These are phyloP conservation scores for Picathartes gymnocephalus DNA, from an alignment of 2,113 vertebrate species.

Conservation along the genomic window DNA sequence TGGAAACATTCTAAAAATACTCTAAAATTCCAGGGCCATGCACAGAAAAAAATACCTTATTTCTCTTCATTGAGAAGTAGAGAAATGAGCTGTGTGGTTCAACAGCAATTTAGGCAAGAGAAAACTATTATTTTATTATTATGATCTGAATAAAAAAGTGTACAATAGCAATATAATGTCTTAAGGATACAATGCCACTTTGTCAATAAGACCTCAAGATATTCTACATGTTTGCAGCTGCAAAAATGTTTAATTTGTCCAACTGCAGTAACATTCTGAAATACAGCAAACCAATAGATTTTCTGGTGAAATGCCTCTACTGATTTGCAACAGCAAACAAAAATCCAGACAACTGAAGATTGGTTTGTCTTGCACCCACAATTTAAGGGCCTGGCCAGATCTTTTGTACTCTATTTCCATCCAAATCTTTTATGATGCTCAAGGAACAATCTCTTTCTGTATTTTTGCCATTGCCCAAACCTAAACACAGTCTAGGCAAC, in stretches of 20 bases:
- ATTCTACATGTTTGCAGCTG: background rate
- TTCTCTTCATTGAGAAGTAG: background rate
- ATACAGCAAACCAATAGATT: background rate
- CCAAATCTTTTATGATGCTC: background rate
- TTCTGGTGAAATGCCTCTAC: background rate
- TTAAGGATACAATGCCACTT: background rate
- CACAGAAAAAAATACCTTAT: background rate
- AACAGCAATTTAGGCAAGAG: background rate
- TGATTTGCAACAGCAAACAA: background rate
- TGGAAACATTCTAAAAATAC: background rate
- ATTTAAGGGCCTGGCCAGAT: background rate
- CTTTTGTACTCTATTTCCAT: background rate
- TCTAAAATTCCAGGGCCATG: background rate
- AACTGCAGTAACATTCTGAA: conserved; percentile 15
- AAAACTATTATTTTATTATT: background rate
- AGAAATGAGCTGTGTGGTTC: background rate
- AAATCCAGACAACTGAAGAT: background rate
- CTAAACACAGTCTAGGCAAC: background rate
- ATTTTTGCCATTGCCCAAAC: background rate
- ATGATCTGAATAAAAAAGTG: background rate
- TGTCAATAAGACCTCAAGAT: background rate
- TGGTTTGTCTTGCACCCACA: background rate
- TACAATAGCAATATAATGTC: background rate
- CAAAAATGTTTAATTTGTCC: background rate
- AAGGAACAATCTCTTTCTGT: background rate